Base-by-base conservation (phyloP, 2,113 vertebrate genomes). In the Leptobrachium ailaonicum region DNA sequence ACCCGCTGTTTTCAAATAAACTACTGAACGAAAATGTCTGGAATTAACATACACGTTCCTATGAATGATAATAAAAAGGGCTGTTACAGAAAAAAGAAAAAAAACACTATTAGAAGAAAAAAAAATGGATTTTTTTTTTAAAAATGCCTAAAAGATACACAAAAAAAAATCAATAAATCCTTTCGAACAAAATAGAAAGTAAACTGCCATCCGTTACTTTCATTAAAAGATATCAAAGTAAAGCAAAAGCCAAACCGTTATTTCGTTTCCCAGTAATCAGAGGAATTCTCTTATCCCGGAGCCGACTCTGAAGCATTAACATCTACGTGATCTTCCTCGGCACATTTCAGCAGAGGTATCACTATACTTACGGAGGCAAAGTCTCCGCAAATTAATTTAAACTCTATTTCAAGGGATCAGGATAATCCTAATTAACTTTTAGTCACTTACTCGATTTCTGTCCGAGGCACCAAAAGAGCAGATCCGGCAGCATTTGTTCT, bases 361-460 rank as follows among this genome's bases (percentile, higher is more conserved):
- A 56, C 41, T 74, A 74, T 40, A 80, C 78, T 80, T 80, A 66
- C 63, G 69, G 42, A 80, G 58, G 63, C 71, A 68, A 74, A 80
- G 64, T 68, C 78, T 41, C 53, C 9, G 64, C 54, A 74, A 80
- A 74, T 80, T 74, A 80, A 80, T 80, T 80, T 80, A 74, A 80
- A 41, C 54, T 13, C 71, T 67, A 80, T 74, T 80, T 54, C 50
- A 50, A 73, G 50, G 78, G 71, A 80, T 80, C 73, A 80, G 78
- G 64, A 80, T 80, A 80, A 80, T 80, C 78, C 78, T 80, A 75
- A 80, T 80, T 80, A 80, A 80, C 71, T 80, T 80, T 74, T 80
- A 74, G 71, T 71, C 78, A 74, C 64, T 80, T 80, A 80, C 74
- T 80, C 32, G 32, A 80, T 80, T 80, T 74, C 71, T 42, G 60